Conservation (phyloP, 2,113 vertebrate genomes). For the Ciconia boyciana region DNA sequence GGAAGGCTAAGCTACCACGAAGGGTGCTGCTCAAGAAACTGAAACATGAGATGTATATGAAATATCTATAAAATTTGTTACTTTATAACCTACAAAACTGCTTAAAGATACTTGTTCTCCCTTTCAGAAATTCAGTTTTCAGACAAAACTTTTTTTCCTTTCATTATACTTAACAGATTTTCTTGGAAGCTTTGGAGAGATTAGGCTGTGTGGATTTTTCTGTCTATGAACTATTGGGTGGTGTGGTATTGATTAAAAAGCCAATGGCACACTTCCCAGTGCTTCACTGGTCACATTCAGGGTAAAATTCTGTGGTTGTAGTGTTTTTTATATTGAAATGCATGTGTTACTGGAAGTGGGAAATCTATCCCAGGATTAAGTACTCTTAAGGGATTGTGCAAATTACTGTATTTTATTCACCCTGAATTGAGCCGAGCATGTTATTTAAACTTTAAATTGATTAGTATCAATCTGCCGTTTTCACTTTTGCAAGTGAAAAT, state of each 20-base stretch:
- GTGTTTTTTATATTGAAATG: background rate
- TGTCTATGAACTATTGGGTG: background rate
- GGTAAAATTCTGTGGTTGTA: background rate
- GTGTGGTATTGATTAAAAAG: slow-evolving; percentile 16
- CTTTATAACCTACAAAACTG: background rate
- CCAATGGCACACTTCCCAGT: background rate
- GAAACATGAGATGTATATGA: background rate
- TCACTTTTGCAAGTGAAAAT: background rate
- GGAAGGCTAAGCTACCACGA: background rate
- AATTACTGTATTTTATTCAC: background rate
- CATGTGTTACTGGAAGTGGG: background rate
- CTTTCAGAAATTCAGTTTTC: background rate
- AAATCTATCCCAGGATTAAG: background rate
- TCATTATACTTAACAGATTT: background rate
- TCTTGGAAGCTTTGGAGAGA: background rate
- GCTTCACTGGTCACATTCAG: background rate
- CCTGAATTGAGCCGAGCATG: background rate
- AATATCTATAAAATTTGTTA: background rate
- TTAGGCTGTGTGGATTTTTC: background rate
- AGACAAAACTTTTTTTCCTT: background rate
- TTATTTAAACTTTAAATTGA: background rate
- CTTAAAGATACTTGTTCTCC: background rate
- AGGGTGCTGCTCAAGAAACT: background rate
- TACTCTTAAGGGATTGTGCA: background rate
- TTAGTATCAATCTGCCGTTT: background rate